Percentiles rank a stretch among this genome's conserved stretches.
These are phyloP conservation scores for Diorhabda sublineata DNA, from an alignment of 1,140 invertebrate species.

Conservation along the genomic window DNA sequence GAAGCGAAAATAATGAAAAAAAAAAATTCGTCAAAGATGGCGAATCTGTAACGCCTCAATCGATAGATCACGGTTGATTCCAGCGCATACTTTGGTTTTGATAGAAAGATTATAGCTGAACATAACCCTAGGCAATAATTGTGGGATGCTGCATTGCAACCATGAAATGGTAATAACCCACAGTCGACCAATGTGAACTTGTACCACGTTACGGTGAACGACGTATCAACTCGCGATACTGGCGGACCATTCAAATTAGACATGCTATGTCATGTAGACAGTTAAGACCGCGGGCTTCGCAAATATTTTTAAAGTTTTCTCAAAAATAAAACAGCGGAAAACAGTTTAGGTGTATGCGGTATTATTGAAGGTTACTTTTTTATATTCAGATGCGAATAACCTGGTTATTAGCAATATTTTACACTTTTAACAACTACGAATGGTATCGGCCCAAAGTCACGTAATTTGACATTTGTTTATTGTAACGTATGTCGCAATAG, in stretches of 20 bases:
- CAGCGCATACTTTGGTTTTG: conserved; percentile 26
- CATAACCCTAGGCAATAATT: conserved; percentile 12
- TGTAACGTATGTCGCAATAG: too few species aligned
- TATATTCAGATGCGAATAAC: too few species aligned
- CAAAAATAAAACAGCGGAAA: conserved; percentile 5
- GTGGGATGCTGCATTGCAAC: conserved; percentile 16
- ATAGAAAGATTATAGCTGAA: conserved; percentile 30
- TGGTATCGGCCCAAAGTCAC: too few species aligned
- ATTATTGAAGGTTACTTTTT: not conserved
- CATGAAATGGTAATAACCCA: conserved; percentile 22
- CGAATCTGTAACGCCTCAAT: conserved; percentile 16
- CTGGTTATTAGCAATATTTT: too few species aligned
- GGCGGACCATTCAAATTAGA: conserved; percentile 23
- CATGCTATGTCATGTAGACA: conserved; percentile 23
- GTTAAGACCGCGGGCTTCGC: conserved; percentile 13
- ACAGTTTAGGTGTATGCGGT: not conserved
- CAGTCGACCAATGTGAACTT: not conserved
- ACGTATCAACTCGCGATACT: not conserved
- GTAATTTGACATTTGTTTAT: too few species aligned
- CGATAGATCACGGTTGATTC: conserved; percentile 26
- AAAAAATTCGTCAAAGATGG: not conserved
- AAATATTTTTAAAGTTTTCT: conserved; percentile 16
- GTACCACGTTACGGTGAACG: not conserved
- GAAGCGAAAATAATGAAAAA: conserved; percentile 6
- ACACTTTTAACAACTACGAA: too few species aligned